Evolutionary conservation across 1,140 invertebrate species (phyloP).

Genomic region (Caenorhabditis remanei): DNA sequence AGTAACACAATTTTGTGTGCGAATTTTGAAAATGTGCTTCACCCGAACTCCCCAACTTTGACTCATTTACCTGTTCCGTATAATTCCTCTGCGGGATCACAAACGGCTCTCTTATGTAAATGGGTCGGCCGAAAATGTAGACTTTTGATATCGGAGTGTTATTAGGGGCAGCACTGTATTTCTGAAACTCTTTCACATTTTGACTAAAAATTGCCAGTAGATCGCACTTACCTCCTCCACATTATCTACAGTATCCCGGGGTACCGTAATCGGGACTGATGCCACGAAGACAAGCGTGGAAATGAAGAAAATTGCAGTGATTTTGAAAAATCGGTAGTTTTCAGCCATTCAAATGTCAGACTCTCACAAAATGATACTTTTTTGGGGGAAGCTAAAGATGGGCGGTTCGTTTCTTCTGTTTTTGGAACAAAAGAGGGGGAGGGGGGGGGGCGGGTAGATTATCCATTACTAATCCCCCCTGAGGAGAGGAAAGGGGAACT

Average conservation of each 20-base stretch:
- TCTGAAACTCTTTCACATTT: neutral
- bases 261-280: no score
- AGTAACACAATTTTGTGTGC: no score
- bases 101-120: constrained; percentile 60
- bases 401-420: neutral
- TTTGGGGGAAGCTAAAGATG: neutral
- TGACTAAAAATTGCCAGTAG: no score
- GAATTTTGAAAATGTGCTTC: no score
- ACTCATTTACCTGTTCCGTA: neutral
- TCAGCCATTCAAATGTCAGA: no score
- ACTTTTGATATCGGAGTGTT: constrained; percentile 60
- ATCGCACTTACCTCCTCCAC: no score
- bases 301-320: no score
- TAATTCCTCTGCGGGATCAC: constrained; percentile 38
- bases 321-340: no score
- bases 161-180: constrained; percentile 53
- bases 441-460: neutral
- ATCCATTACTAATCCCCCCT: neutral
- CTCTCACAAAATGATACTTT: no score
- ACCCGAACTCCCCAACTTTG: neutral
- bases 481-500: neutral
- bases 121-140: constrained; percentile 42
- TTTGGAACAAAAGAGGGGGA: neutral
- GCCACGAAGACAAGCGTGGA: no score
- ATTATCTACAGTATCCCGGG: no score